Evolutionary conservation across 2,113 vertebrate species (phyloP), one percentile per base, ranked within the genome.

Genomic region (Cochlearius cochlearius): DNA sequence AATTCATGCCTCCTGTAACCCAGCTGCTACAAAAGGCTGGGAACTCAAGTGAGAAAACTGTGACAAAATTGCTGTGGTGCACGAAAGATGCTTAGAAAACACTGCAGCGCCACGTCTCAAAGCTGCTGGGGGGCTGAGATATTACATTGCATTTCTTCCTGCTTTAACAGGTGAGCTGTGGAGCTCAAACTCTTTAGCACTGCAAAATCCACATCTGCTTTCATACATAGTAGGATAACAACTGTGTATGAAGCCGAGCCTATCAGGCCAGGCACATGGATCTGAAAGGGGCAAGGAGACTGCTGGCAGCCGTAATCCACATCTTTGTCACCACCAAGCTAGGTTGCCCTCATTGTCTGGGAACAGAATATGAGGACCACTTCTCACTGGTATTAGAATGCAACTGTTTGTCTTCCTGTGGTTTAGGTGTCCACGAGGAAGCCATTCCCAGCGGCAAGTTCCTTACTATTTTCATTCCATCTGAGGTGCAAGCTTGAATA

Each of bases 41-140:
- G 53, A 95, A 96, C 56, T 94, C 58, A 82, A 94, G 89, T 91
- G 86, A 91, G 94, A 86, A 87, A 91, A 91, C 82, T 49, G 49
- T 3, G 15, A 94, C 56, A 52, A 92, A 95, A 92, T 97, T 95
- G 81, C 89, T 89, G 49, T 50, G 53, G 66, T 88, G 58, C 66
- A 85, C 43, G 55, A 63, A 92, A 92, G 91, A 50, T 82, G 41
- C 62, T 85, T 90, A 73, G 91, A 91, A 92, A 97, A 82, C 69
- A 58, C 39, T 59, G 49, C 60, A 92, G 45, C 85, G 34, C 25
- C 49, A 6, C 4, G 1, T 89, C 88, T 74, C 63, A 71, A 36
- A 92, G 75, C 56, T 95, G 68, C 69, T 76, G 81, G 80, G 60
- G 55, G 36, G 39, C 56, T 52, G 39, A 78, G 80, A 20, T 20